phyloP scores from a whole-genome alignment of 2,888 invertebrate species.

The Andrena bucephala region DNA sequence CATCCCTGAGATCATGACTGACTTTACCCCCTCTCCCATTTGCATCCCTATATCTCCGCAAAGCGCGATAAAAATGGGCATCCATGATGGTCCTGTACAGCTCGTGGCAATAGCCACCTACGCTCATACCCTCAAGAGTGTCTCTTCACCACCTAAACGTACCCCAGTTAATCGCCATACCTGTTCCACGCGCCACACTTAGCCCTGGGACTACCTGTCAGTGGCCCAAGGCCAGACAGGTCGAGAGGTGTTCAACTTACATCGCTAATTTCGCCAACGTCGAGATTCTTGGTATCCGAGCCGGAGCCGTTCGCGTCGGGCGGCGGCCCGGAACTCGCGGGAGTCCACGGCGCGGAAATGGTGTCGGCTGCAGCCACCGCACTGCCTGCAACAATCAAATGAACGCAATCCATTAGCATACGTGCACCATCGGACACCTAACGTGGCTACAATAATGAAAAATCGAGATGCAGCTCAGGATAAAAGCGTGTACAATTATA shows the following conservation, averaged over 20 bases:
- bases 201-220: not conserved
- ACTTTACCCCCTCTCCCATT: too few species aligned
- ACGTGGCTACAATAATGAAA: not conserved
- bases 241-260: constrained; percentile 85
- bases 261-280: constrained; percentile 97
- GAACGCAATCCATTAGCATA: constrained; percentile 24
- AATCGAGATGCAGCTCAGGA: too few species aligned
- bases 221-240: not conserved
- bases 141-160: too few species aligned
- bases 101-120: too few species aligned
- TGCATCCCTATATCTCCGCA: too few species aligned
- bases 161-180: not conserved
- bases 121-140: too few species aligned
- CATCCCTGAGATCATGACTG: too few species aligned
- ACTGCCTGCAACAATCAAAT: constrained; percentile 86
- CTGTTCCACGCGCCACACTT: not conserved
- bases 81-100: too few species aligned
- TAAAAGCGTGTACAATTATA: not conserved
- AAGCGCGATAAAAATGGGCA: too few species aligned
- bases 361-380: constrained; percentile 93
- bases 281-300: constrained; percentile 95
- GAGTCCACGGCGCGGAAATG: constrained; percentile 98
- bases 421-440: not conserved
- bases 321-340: constrained; percentile 93
- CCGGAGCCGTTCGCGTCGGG: constrained; percentile 97